Evolutionary conservation across 2,888 invertebrate genomes (phyloP).

Genomic region (Drosophila monieri): DNA sequence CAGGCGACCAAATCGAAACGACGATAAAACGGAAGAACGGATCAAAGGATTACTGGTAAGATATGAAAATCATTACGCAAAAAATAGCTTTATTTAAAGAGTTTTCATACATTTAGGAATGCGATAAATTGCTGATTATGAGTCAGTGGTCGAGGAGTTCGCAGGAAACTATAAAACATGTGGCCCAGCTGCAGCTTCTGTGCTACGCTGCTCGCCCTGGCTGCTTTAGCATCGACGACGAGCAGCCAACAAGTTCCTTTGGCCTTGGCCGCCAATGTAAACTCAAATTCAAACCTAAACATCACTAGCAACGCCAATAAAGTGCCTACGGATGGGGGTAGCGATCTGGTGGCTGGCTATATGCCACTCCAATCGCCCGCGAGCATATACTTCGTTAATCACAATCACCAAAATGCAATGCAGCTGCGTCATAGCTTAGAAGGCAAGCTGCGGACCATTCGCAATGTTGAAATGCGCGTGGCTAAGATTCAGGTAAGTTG

Average conservation of each 20-base stretch:
- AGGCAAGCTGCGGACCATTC: conserved; percentile 76
- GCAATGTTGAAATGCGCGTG: conserved; percentile 82
- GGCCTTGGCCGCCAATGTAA: conserved; percentile 54
- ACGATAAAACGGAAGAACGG: background rate
- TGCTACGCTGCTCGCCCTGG: conserved; percentile 30
- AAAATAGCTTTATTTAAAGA: background rate
- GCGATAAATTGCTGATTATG: conserved; percentile 35
- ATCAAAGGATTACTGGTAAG: conserved; percentile 21
- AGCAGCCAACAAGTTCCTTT: conserved; percentile 72
- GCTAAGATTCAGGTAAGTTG: conserved; percentile 81
- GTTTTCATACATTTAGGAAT: conserved; percentile 15
- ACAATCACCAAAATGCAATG: conserved; percentile 79
- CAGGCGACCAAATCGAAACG: background rate
- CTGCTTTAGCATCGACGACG: conserved; percentile 22
- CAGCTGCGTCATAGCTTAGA: conserved; percentile 80
- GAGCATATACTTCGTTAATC: conserved; percentile 71
- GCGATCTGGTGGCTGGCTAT: conserved; percentile 29
- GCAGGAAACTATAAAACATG: conserved; percentile 26
- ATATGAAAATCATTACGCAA: background rate
- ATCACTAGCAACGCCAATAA: conserved; percentile 61
- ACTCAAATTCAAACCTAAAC: conserved; percentile 31
- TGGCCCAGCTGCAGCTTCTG: conserved; percentile 35
- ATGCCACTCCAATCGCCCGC: conserved; percentile 60
- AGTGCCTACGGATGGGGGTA: conserved; percentile 73
- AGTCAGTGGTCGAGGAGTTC: conserved; percentile 24